A percentile compares a stretch with the other conserved stretches of the same genome.
Evolutionary conservation across 2,888 invertebrate genomes (phyloP).

Genomic region (Caenorhabditis wallacei): DNA sequence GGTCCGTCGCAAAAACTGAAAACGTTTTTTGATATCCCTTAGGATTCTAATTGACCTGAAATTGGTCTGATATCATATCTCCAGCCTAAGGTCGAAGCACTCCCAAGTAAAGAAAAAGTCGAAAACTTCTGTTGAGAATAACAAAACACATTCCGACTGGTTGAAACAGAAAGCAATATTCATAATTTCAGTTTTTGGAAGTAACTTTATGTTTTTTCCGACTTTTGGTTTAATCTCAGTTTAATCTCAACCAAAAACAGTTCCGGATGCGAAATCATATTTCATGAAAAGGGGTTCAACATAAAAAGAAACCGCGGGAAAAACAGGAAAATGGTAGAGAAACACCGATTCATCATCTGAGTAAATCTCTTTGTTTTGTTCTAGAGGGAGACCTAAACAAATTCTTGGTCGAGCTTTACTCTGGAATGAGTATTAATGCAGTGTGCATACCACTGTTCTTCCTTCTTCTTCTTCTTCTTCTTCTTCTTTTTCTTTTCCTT

Average conservation of each 20-base stretch:
- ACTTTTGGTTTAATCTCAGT: too few relatives aligned
- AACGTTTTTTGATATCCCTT: too few relatives aligned
- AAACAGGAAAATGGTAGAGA: slow-evolving; percentile 12
- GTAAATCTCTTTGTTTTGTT: slow-evolving; percentile 49
- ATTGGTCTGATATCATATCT: too few relatives aligned
- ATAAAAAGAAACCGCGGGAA: slow-evolving; percentile 22
- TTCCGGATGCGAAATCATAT: slow-evolving; percentile 1
- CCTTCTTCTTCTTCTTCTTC: too few relatives aligned
- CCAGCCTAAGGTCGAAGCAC: too few relatives aligned
- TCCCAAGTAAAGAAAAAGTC: too few relatives aligned
- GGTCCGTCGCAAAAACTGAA: too few relatives aligned
- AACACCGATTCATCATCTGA: slow-evolving; percentile 40
- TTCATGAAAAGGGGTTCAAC: background rate
- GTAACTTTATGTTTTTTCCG: background rate
- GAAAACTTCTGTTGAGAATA: too few relatives aligned
- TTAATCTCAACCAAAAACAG: slow-evolving; percentile 17
- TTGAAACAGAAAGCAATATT: background rate
- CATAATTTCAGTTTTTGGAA: background rate
- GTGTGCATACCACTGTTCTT: slow-evolving; percentile 49
- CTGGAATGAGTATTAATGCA: slow-evolving; percentile 55
- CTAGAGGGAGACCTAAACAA: slow-evolving; percentile 24
- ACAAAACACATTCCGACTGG: background rate
- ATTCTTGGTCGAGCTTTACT: slow-evolving; percentile 21
- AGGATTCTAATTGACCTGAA: too few relatives aligned
- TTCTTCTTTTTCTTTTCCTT: slow-evolving; percentile 7